These are phyloP conservation scores for Drosophila nigricruria DNA, from an alignment of 2,888 invertebrate genomes.

Conservation along the genomic window DNA sequence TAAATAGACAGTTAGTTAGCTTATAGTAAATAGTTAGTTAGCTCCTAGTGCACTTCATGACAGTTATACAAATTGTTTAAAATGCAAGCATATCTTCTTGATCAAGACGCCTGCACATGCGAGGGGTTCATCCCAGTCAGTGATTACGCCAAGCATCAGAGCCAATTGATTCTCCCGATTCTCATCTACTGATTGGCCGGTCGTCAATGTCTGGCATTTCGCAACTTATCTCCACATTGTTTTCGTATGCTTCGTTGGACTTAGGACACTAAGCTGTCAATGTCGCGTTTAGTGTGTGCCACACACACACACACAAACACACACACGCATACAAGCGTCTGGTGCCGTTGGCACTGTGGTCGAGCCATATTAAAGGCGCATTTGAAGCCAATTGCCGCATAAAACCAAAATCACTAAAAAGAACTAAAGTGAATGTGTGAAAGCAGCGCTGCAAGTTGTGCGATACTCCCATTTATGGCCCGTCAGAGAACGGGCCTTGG, in stretches of 20 bases:
- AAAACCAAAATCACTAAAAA: constrained; percentile 50
- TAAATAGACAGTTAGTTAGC: neutral
- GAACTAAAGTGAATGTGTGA: constrained; percentile 13
- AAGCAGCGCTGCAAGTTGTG: constrained; percentile 18
- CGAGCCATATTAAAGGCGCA: constrained; percentile 43
- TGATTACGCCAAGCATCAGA: constrained; percentile 14
- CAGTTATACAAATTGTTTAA: constrained; percentile 2
- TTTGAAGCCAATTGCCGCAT: constrained; percentile 55
- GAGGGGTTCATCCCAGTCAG: neutral
- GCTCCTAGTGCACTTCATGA: neutral
- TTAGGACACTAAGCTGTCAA: constrained; percentile 42
- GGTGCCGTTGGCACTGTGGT: constrained; percentile 6
- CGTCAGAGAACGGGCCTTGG: neutral
- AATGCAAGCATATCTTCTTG: neutral
- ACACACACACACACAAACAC: neutral
- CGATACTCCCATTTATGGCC: neutral
- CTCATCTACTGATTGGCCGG: constrained; percentile 14
- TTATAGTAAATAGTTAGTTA: neutral
- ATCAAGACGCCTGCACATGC: neutral
- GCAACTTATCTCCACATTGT: constrained; percentile 50
- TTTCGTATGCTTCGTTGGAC: constrained; percentile 49
- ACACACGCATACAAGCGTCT: neutral
- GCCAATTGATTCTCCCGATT: constrained; percentile 20
- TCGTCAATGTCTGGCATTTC: constrained; percentile 20
- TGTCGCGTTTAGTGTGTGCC: constrained; percentile 32